A percentile compares a stretch with the other conserved stretches of the same genome.
Evolutionary conservation across 2,113 vertebrate species (phyloP).

Genomic region (Rhea americana): DNA sequence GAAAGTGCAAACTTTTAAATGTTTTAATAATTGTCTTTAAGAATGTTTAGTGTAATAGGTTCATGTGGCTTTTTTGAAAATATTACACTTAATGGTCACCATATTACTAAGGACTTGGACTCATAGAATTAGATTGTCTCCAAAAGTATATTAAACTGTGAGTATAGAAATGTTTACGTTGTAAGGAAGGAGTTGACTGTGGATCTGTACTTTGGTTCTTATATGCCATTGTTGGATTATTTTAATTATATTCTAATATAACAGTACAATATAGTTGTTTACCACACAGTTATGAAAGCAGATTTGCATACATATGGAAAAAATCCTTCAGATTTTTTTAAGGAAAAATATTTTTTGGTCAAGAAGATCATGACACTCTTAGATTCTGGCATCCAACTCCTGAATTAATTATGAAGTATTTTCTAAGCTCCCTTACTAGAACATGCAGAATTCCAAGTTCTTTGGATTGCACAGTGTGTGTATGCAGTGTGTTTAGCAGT

Average conservation of each 20-base stretch:
- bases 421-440: neutral
- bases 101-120: neutral
- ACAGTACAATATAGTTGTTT: neutral
- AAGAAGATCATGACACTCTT: neutral
- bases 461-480: neutral
- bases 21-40: neutral
- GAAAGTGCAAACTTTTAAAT: neutral
- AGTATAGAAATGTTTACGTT: neutral
- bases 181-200: neutral
- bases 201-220: neutral
- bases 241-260: neutral
- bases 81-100: neutral
- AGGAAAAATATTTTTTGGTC: neutral
- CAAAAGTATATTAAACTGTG: neutral
- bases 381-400: neutral
- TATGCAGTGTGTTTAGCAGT: neutral
- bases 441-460: neutral
- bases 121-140: constrained; percentile 25
- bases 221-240: neutral
- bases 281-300: neutral
- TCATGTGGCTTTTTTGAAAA: neutral
- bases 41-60: neutral
- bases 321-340: neutral
- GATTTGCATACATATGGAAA: neutral
- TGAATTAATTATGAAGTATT: neutral